phyloP scores from a whole-genome alignment of 2,797 vertebrate species.

The Echiichthys vipera region DNA sequence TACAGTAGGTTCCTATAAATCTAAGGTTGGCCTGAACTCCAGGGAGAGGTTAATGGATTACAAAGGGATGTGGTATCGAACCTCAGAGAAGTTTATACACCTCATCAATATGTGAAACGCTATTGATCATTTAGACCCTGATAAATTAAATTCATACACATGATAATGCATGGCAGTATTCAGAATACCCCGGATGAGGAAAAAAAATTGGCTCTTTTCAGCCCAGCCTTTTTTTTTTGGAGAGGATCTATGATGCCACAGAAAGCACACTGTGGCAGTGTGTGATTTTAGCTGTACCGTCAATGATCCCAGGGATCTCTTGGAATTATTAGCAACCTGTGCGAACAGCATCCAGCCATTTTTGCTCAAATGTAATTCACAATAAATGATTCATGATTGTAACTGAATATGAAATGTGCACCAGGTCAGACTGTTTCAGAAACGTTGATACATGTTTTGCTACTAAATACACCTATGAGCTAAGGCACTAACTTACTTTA shows the following conservation, averaged over 20 bases:
- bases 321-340: conserved; percentile 1
- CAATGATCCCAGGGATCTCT: background rate
- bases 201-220: conserved; percentile 62
- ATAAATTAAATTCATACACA: conserved; percentile 88
- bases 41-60: conserved; percentile 92
- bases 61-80: conserved; percentile 89
- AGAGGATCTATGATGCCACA: conserved; percentile 55
- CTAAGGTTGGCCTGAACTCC: conserved; percentile 88
- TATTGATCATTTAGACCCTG: conserved; percentile 87
- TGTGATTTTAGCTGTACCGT: conserved; percentile 20
- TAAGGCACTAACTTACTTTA: background rate
- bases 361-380: background rate
- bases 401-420: background rate
- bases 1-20: conserved; percentile 88
- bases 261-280: conserved; percentile 30
- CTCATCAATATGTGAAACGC: conserved; percentile 88
- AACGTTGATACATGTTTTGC: background rate
- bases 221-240: conserved; percentile 17
- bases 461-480: background rate
- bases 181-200: conserved; percentile 59
- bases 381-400: background rate
- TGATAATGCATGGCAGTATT: conserved; percentile 83
- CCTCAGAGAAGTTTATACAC: conserved; percentile 88
- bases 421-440: background rate
- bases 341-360: background rate